These are phyloP conservation scores for Bubo scandiacus DNA, from an alignment of 2,113 vertebrate species.

Conservation along the genomic window DNA sequence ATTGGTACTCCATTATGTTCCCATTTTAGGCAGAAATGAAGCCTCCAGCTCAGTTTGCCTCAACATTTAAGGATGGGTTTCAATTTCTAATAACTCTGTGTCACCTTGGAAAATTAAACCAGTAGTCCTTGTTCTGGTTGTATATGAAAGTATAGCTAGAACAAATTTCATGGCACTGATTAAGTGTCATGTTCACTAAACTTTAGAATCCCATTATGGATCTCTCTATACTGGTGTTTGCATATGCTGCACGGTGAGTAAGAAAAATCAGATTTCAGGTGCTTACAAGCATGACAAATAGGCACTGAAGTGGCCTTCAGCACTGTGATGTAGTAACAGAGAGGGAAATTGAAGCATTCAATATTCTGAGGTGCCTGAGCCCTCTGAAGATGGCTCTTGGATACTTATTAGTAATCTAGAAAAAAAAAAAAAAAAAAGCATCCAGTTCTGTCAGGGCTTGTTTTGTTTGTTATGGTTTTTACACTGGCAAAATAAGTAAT, in stretches of 20 bases:
- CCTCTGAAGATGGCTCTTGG: slow-evolving; percentile 20
- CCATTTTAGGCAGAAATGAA: not conserved
- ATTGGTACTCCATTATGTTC: not conserved
- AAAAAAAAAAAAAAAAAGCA: not conserved
- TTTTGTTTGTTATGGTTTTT: not conserved
- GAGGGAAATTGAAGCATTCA: slow-evolving; percentile 54
- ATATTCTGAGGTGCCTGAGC: slow-evolving; percentile 8
- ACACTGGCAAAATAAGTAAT: not conserved
- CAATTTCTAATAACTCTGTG: not conserved
- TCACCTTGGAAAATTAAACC: slow-evolving; percentile 33
- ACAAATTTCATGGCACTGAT: slow-evolving; percentile 19
- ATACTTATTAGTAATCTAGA: not conserved
- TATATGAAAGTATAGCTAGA: not conserved
- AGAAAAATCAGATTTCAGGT: slow-evolving; percentile 42
- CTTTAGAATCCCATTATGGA: not conserved
- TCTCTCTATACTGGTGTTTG: not conserved
- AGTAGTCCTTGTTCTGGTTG: not conserved
- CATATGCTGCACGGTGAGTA: not conserved
- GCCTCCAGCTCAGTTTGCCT: not conserved
- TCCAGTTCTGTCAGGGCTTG: not conserved
- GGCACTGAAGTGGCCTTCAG: slow-evolving; percentile 46
- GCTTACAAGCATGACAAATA: slow-evolving; percentile 39
- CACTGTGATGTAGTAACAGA: not conserved
- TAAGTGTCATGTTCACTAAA: not conserved
- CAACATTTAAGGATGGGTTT: not conserved